Evolutionary conservation across 2,113 vertebrate genomes (phyloP).

Genomic region (Lepus europaeus): DNA sequence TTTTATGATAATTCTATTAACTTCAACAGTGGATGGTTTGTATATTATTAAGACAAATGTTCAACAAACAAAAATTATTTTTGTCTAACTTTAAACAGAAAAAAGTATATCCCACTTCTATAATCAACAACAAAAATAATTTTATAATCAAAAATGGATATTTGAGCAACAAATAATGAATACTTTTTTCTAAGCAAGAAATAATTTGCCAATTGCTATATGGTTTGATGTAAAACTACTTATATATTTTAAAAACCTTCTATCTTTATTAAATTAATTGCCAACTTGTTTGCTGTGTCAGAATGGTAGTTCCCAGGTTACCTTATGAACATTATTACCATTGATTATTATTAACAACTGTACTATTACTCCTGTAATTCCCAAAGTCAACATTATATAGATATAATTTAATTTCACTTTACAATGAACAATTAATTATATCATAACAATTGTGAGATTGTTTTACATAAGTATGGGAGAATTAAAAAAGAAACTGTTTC

Average conservation of each 20-base stretch:
- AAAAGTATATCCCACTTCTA: not conserved
- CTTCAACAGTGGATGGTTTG: not conserved
- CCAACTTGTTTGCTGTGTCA: not conserved
- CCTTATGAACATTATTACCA: not conserved
- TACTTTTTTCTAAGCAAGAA: not conserved
- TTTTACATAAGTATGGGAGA: not conserved
- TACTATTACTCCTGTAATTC: not conserved
- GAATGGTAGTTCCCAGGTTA: not conserved
- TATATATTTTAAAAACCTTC: not conserved
- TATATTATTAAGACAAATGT: not conserved
- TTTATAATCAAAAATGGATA: not conserved
- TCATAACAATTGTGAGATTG: not conserved
- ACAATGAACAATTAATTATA: not conserved
- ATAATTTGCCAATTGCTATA: not conserved
- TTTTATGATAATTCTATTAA: not conserved
- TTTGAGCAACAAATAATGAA: not conserved
- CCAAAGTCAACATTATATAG: not conserved
- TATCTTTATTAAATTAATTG: not conserved
- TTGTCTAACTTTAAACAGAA: not conserved
- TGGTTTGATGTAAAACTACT: not conserved
- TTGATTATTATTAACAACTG: not conserved
- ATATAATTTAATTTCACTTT: not conserved
- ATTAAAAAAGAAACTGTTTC: not conserved
- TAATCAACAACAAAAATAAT: slow-evolving; percentile 13
- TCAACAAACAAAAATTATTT: not conserved